Base-by-base conservation (phyloP, 2,113 vertebrate genomes). In the Cochlearius cochlearius region DNA sequence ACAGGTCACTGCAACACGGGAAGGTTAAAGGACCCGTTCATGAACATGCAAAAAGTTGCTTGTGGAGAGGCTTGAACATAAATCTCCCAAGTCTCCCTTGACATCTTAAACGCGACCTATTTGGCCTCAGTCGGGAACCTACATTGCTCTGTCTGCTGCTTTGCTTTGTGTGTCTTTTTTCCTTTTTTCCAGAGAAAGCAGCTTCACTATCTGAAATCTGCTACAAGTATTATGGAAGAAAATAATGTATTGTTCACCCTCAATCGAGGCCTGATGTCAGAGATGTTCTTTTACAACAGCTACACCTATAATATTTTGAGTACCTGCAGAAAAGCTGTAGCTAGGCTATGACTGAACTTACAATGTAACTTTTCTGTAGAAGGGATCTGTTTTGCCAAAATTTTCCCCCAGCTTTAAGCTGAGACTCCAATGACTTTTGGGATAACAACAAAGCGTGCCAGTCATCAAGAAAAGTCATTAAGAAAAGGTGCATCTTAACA, bases 1-100 rank as follows among this genome's bases (percentile, higher is more conserved):
- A 93, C 47, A 92, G 95, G 94, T 96, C 95, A 92, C 90, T 72
- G 68, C 77, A 88, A 92, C 75, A 86, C 56, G 49, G n/a, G 29
- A 62, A 95, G 86, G 94, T 94, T 95, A 96, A 96, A 90, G 69
- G 84, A 85, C 58, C 43, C 2, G 2, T 85, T 95, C 93, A 60
- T 4, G 8, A 43, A 82, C 17, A 62, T 0, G 0, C 52, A 86
- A 90, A 88, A 94, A 96, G 86, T 93, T 94, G 78, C 83, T 92
- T 86, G 92, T 3, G 12, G 72, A 82, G 64, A 78, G 34, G 36
- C 72, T 71, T 64, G 83, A 92, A 92, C 90, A 96, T 94, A 92
- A 96, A 97, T 96, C 92, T 96, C 68, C 25, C 75, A 80, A 80
- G 64, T 64, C 19, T 9, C 29, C 43, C 41, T 30, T 90, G 92